These are phyloP conservation scores for Urocynchramus pylzowi DNA, from an alignment of 2,113 vertebrate species.

Conservation along the genomic window DNA sequence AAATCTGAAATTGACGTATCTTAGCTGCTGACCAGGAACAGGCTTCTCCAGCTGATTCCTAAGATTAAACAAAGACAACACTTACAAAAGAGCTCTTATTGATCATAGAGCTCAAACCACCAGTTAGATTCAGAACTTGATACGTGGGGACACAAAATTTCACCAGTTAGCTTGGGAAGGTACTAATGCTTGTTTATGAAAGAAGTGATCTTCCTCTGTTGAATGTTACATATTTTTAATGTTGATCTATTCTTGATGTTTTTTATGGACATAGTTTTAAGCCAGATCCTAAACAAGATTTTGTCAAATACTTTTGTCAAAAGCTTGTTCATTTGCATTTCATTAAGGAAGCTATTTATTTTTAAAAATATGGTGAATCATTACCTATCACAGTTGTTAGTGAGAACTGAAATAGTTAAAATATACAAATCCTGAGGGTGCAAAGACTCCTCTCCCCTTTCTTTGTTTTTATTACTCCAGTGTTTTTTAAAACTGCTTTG, in stretches of 20 bases:
- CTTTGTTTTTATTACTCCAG: background rate
- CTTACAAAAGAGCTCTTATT: background rate
- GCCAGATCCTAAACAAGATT: background rate
- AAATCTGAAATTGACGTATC: background rate
- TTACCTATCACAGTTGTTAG: background rate
- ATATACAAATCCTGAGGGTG: background rate
- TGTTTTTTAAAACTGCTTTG: background rate
- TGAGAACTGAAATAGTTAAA: background rate
- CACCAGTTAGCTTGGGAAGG: fast-evolving
- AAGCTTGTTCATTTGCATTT: background rate
- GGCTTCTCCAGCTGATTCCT: background rate
- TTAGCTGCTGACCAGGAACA: background rate
- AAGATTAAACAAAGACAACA: background rate
- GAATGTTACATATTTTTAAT: background rate
- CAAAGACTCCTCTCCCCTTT: background rate
- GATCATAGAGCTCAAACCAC: background rate
- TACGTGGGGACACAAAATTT: background rate
- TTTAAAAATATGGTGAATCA: background rate
- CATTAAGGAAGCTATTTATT: background rate
- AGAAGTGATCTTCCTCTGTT: background rate
- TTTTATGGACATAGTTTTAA: background rate
- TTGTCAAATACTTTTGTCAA: background rate
- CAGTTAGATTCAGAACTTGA: background rate
- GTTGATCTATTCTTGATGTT: fast-evolving
- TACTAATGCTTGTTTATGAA: background rate